phyloP scores from a whole-genome alignment of 1,140 invertebrate genomes.

The Carposina sasakii region DNA sequence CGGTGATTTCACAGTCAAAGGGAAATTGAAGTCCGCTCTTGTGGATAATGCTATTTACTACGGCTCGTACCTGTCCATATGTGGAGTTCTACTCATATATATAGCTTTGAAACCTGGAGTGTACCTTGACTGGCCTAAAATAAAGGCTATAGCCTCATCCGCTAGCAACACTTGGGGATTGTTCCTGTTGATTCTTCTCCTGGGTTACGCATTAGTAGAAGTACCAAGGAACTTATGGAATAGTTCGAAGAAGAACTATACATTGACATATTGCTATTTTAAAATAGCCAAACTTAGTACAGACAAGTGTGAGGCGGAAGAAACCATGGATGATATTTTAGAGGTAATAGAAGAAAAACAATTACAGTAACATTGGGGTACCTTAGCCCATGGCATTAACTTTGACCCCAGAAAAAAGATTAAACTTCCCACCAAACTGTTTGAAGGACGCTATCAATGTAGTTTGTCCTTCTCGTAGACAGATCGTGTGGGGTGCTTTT shows the following conservation, averaged over 20 bases:
- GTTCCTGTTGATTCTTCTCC: slow-evolving; percentile 92
- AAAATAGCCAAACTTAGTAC: slow-evolving; percentile 96
- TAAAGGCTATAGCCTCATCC: slow-evolving; percentile 98
- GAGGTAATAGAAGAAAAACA: too few relatives aligned
- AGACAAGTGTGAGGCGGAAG: slow-evolving; percentile 98
- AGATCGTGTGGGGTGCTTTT: too few relatives aligned
- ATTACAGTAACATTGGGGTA: too few relatives aligned
- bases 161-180: slow-evolving; percentile 99
- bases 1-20: slow-evolving; percentile 95
- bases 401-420: too few relatives aligned
- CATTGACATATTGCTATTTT: slow-evolving; percentile 93
- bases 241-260: slow-evolving; percentile 84
- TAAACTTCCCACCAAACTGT: too few relatives aligned
- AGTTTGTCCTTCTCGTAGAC: too few relatives aligned
- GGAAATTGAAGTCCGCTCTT: slow-evolving; percentile 95
- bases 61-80: slow-evolving; percentile 96
- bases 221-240: slow-evolving; percentile 94
- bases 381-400: too few relatives aligned
- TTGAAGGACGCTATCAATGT: too few relatives aligned
- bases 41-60: slow-evolving; percentile 99
- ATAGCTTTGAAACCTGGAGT: slow-evolving; percentile 91
- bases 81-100: slow-evolving; percentile 95
- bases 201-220: slow-evolving; percentile 98
- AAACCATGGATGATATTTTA: slow-evolving; percentile 94
- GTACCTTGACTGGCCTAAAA: slow-evolving; percentile 92